Evolutionary conservation across 2,888 invertebrate genomes (phyloP).

Genomic region (Rhodophaea formosa): DNA sequence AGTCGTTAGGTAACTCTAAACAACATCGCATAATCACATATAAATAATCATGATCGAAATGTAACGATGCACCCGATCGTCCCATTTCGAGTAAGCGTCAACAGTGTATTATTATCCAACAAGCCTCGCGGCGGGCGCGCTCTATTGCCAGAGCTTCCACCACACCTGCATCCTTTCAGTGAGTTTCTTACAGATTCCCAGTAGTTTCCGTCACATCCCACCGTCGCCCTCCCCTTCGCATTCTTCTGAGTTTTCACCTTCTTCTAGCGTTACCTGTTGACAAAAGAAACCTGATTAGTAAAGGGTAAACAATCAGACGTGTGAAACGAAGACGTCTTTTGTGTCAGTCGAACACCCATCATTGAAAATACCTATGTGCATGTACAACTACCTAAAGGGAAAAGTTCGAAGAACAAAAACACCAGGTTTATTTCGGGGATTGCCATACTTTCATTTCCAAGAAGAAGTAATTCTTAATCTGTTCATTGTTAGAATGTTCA

Average conservation of each 20-base stretch:
- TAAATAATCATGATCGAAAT: constrained; percentile 74
- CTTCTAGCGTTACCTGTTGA: constrained; percentile 90
- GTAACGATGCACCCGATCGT: constrained; percentile 66
- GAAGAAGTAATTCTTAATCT: too few species aligned
- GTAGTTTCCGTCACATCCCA: constrained; percentile 96
- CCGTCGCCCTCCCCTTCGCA: constrained; percentile 78
- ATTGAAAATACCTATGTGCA: too few species aligned
- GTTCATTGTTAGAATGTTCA: too few species aligned
- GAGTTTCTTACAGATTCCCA: constrained; percentile 94
- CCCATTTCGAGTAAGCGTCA: constrained; percentile 77
- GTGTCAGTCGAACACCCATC: too few species aligned
- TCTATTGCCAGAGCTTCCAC: constrained; percentile 90
- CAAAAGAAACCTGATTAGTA: constrained; percentile 25
- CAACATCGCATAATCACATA: constrained; percentile 77
- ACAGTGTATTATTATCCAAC: constrained; percentile 72
- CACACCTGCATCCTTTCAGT: constrained; percentile 94
- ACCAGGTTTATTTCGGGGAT: too few species aligned
- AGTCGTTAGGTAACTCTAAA: constrained; percentile 77
- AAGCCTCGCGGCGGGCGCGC: constrained; percentile 36
- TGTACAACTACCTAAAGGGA: too few species aligned
- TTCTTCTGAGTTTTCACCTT: constrained; percentile 87
- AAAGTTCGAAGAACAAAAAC: too few species aligned
- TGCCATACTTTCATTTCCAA: too few species aligned
- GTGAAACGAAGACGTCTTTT: too few species aligned
- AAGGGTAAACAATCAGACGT: neutral